Percentiles rank a stretch among this genome's conserved stretches.
These are phyloP conservation scores for Lepidonotus clava DNA, from an alignment of 2,888 invertebrate species.

Conservation along the genomic window DNA sequence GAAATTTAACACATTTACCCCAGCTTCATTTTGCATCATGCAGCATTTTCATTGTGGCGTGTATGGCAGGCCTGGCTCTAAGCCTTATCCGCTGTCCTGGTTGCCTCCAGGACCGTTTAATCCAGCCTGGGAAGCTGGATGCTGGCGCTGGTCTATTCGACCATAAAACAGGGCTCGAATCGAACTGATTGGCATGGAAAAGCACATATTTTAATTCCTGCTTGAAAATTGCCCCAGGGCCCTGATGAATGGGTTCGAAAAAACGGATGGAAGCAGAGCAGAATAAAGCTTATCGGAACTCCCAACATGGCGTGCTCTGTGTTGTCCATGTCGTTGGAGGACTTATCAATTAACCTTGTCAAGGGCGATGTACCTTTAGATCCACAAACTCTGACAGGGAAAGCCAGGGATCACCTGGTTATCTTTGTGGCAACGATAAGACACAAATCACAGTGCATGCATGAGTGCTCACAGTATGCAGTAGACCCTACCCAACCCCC, in stretches of 20 bases:
- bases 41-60: too few species aligned
- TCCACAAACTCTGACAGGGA: too few species aligned
- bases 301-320: not conserved
- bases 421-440: too few species aligned
- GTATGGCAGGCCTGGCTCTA: too few species aligned
- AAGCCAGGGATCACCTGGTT: too few species aligned
- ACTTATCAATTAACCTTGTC: not conserved
- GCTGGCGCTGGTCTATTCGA: not conserved
- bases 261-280: not conserved
- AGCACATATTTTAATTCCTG: slow-evolving; percentile 17
- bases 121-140: not conserved
- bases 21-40: too few species aligned
- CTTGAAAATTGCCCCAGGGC: not conserved
- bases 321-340: not conserved
- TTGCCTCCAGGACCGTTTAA: not conserved
- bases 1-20: too few species aligned
- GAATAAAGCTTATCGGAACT: not conserved
- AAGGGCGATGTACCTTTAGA: not conserved
- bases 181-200: not conserved
- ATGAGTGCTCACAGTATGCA: too few species aligned
- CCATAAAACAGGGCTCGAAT: not conserved
- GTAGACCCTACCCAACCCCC: not conserved
- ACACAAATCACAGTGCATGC: too few species aligned
- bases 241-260: not conserved
- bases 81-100: not conserved